These are phyloP conservation scores for Mechanitis mazaeus DNA, from an alignment of 2,888 invertebrate species.

Conservation along the genomic window DNA sequence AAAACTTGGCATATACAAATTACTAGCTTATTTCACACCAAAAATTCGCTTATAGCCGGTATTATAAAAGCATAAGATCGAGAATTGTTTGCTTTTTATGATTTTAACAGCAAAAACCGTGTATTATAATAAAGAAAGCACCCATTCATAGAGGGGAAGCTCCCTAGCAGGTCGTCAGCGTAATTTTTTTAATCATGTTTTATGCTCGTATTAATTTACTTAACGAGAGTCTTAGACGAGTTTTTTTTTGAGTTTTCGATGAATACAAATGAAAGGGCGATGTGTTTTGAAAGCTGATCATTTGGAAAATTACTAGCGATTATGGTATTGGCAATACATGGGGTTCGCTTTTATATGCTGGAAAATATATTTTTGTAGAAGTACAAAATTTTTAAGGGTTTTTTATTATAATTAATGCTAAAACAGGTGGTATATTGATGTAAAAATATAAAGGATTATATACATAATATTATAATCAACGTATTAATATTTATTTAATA, in stretches of 20 bases:
- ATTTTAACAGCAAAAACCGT: conserved; percentile 31
- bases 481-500: no score
- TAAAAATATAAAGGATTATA: not conserved
- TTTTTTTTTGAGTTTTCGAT: conserved; percentile 62
- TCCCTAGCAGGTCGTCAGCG: conserved; percentile 57
- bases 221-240: conserved; percentile 65
- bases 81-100: conserved; percentile 28
- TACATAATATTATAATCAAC: no score
- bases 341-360: not conserved
- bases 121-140: conserved; percentile 50
- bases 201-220: conserved; percentile 75
- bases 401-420: no score
- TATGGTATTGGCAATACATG: conserved; percentile 19
- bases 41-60: conserved; percentile 26
- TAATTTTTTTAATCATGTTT: conserved; percentile 77
- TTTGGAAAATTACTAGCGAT: conserved; percentile 46
- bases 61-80: conserved; percentile 30
- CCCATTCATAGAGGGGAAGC: conserved; percentile 61
- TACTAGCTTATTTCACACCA: conserved; percentile 29
- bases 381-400: no score
- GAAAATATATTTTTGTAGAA: not conserved
- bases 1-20: conserved; percentile 60
- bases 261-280: conserved; percentile 64
- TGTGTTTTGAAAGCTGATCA: conserved; percentile 43
- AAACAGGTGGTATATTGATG: not conserved